Percentiles rank a stretch among this genome's conserved stretches.
Conservation (phyloP, 2,888 invertebrate genomes). For the Pyrochroa serraticornis region DNA sequence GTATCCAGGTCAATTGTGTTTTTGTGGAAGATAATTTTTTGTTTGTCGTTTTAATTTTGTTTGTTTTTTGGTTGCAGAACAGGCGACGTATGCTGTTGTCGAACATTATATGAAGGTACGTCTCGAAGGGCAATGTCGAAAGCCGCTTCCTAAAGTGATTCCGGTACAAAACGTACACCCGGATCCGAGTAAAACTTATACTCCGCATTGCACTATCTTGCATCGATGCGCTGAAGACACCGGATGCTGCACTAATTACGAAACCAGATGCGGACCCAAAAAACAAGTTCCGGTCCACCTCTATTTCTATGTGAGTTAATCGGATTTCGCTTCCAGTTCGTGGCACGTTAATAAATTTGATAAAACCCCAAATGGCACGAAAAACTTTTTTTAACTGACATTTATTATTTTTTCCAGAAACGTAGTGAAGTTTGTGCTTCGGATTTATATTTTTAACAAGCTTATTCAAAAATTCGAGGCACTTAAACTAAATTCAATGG, state of each 20-base stretch:
- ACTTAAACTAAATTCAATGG: no score
- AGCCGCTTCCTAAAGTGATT: constrained; percentile 77
- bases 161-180: constrained; percentile 75
- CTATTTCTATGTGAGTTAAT: constrained; percentile 79
- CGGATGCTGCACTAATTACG: constrained; percentile 80
- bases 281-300: constrained; percentile 72
- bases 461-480: no score
- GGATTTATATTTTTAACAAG: no score
- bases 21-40: background rate
- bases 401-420: background rate
- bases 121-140: constrained; percentile 66
- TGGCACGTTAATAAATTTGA: no score
- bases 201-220: constrained; percentile 84
- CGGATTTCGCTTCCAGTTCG: background rate
- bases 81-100: constrained; percentile 49
- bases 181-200: constrained; percentile 73
- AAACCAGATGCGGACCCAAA: constrained; percentile 79
- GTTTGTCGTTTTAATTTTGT: background rate
- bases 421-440: no score
- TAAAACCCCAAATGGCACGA: background rate
- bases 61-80: constrained; percentile 45
- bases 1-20: no score
- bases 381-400: background rate
- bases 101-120: constrained; percentile 50
- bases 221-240: constrained; percentile 87